Evolutionary conservation across 1,140 invertebrate genomes (phyloP), one percentile per base, ranked within the genome.

Genomic region (Calliopsis andreniformis): DNA sequence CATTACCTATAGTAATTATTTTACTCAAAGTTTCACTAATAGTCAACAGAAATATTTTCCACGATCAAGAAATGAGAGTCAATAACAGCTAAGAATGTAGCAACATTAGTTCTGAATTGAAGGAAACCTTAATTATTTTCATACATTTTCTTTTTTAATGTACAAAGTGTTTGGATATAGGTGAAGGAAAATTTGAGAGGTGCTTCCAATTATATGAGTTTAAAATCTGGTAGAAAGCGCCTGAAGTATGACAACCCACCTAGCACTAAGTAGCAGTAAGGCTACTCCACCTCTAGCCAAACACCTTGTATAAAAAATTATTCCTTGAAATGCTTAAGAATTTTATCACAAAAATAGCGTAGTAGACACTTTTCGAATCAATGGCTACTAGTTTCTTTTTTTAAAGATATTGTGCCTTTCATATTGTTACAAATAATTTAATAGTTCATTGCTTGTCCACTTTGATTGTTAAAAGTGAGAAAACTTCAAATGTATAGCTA

Each of bases 361-460:
- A n/a, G 6, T 56, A 56, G 14, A 71, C 14, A 71, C n/a, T 20
- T 30, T 32, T 58, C 20, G n/a, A 58, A 58, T 32, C 20, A 32
- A 30, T 23, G n/a, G 20, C 28, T 55, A 30, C 7, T 47, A n/a
- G n/a, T 53, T 3, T 12, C 62, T 62, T n/a, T 10, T 23, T 55
- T 73, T 10, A 45, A 63, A 53, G 43, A 58, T 68, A 59, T 76
- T 43, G 35, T 32, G 73, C 66, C 55, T 70, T 76, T 69, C 28
- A 69, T 51, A 39, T 32, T 7, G 23, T 75, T 67, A 14, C 32
- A 18, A 32, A 56, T 75, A 45, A 67, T 75, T 66, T 66, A 12
- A 62, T 66, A 66, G 39, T 16, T 10, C 7, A 20, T 42, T 45
- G 30, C 28, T 55, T 75, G 18, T 67, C n/a, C 45, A 35, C 20